These are phyloP conservation scores for Cryptocephalus primarius DNA, from an alignment of 2,888 invertebrate species.

Conservation along the genomic window DNA sequence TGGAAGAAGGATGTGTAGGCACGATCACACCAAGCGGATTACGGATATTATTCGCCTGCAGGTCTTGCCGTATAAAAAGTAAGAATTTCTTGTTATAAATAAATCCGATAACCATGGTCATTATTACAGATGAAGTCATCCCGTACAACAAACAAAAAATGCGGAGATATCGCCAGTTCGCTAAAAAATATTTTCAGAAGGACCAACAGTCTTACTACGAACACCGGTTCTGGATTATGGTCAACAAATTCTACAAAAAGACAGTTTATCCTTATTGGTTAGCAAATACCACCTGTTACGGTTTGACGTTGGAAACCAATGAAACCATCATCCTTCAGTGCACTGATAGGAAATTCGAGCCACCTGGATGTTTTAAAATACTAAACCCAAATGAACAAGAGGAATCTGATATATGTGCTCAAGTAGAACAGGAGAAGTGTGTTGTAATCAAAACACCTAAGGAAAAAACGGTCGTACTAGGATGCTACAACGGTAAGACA, in stretches of 20 bases:
- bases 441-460: slow-evolving; percentile 1
- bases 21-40: no score
- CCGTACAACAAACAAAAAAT: not conserved
- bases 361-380: slow-evolving; percentile 1
- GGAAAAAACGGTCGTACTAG: not conserved
- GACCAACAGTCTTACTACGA: not conserved
- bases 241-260: not conserved
- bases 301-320: slow-evolving; percentile 1
- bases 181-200: not conserved
- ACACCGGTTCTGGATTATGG: not conserved
- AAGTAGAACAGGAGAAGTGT: slow-evolving; percentile 1
- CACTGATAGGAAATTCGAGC: not conserved
- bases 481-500: not conserved
- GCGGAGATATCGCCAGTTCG: not conserved
- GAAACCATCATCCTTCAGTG: slow-evolving; percentile 1
- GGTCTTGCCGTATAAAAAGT: no score
- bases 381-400: not conserved
- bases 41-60: no score
- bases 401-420: not conserved
- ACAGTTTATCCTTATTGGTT: not conserved
- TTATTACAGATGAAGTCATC: not conserved
- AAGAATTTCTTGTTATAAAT: no score
- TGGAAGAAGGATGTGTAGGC: no score
- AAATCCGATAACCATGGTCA: no score
- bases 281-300: slow-evolving; percentile 1